A percentile compares a stretch with the other conserved stretches of the same genome.
These are phyloP conservation scores for Crotalus viridis DNA, from an alignment of 2,113 vertebrate genomes.

Conservation along the genomic window DNA sequence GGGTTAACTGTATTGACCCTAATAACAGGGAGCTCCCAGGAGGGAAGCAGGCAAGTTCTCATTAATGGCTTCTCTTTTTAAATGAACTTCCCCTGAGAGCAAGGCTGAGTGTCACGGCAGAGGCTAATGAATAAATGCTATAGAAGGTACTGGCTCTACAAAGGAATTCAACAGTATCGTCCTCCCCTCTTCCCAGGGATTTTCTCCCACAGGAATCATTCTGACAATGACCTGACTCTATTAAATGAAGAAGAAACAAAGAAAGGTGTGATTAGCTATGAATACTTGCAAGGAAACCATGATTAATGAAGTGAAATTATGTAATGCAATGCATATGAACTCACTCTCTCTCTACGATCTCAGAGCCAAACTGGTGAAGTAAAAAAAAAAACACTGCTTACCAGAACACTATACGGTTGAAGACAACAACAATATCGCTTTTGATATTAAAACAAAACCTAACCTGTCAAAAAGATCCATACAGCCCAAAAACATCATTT, in stretches of 20 bases:
- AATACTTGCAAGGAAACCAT: not conserved
- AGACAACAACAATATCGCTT: not conserved
- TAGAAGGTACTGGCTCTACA: not conserved
- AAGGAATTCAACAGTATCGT: not conserved
- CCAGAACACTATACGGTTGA: not conserved
- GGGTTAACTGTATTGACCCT: rapidly evolving
- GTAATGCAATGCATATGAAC: too few relatives aligned
- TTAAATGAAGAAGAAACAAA: not conserved
- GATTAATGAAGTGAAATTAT: not conserved
- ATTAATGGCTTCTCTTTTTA: conserved; percentile 30
- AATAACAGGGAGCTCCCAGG: not conserved
- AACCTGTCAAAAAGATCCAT: not conserved
- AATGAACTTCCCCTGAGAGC: conserved; percentile 17
- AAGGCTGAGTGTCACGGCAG: not conserved
- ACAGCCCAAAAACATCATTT: conserved; percentile 11
- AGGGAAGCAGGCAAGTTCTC: conserved; percentile 9
- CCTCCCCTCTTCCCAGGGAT: not conserved
- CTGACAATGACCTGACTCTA: not conserved
- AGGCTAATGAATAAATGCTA: conserved; percentile 19
- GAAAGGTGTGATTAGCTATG: not conserved
- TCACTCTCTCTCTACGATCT: not conserved
- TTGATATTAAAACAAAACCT: not conserved
- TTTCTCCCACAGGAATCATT: conserved; percentile 11
- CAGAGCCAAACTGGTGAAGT: not conserved
- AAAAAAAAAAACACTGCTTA: not conserved